A percentile compares a stretch with the other conserved stretches of the same genome.
Conservation (phyloP, 2,113 vertebrate species). For the Nansenia antarctica region DNA sequence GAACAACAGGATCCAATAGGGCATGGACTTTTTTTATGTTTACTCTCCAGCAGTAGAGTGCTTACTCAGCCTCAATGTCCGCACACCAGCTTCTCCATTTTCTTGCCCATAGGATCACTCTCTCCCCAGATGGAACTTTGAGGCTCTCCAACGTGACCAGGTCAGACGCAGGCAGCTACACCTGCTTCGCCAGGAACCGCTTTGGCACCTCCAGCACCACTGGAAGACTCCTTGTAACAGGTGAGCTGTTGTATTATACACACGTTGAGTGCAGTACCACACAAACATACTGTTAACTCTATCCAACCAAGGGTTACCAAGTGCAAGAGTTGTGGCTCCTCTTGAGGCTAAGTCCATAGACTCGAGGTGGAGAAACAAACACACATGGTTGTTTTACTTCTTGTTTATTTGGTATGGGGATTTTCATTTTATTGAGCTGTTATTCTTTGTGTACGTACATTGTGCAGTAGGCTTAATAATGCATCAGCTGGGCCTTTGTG, state of each 20-base stretch:
- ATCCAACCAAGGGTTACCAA: slow-evolving; percentile 45
- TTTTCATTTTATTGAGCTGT: slow-evolving; percentile 31
- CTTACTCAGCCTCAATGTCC: not conserved
- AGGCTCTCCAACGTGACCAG: slow-evolving; percentile 86
- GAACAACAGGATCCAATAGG: not conserved
- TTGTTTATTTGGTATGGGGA: not conserved
- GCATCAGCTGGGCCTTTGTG: slow-evolving; percentile 42
- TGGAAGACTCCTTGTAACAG: slow-evolving; percentile 84
- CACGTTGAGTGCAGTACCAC: slow-evolving; percentile 39
- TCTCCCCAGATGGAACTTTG: slow-evolving; percentile 84
- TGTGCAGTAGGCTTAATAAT: slow-evolving; percentile 47
- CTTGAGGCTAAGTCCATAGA: slow-evolving; percentile 45
- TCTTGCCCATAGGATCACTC: slow-evolving; percentile 70
- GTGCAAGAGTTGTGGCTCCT: slow-evolving; percentile 16
- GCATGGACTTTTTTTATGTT: not conserved
- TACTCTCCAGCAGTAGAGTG: not conserved
- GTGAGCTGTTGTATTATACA: slow-evolving; percentile 64
- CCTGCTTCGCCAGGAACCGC: slow-evolving; percentile 86
- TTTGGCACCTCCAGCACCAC: slow-evolving; percentile 88
- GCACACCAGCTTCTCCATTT: not conserved
- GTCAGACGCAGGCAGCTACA: slow-evolving; percentile 85
- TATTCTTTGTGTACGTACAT: slow-evolving; percentile 27
- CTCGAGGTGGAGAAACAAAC: slow-evolving; percentile 33
- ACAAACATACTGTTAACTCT: slow-evolving; percentile 41
- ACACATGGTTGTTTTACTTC: slow-evolving; percentile 26